Evolutionary conservation across 2,113 vertebrate genomes (phyloP).

Genomic region (Poecilia latipinna): DNA sequence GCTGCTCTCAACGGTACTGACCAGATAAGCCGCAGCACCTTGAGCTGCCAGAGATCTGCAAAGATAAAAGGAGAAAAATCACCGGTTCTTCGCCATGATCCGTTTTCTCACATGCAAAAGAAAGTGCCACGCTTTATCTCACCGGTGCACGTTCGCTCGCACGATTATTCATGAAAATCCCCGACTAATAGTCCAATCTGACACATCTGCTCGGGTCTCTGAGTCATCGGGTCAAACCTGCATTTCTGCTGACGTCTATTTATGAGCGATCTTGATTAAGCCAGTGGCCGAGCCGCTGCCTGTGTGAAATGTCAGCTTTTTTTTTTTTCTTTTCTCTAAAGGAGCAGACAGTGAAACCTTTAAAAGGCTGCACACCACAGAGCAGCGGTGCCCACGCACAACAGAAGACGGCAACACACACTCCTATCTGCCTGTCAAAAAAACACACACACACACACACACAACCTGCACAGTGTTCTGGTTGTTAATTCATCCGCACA

Average conservation of each 20-base stretch:
- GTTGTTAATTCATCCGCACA: slow-evolving; percentile 42
- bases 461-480: background rate
- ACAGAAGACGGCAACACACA: slow-evolving; percentile 41
- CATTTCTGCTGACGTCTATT: slow-evolving; percentile 21
- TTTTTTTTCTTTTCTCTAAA: slow-evolving; percentile 38
- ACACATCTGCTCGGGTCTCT: background rate
- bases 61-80: slow-evolving; percentile 38
- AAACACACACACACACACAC: slow-evolving; percentile 29
- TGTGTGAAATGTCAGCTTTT: slow-evolving; percentile 52
- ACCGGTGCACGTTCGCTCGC: slow-evolving; percentile 18
- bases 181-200: slow-evolving; percentile 11
- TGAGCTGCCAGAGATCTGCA: slow-evolving; percentile 53
- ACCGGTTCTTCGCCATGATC: slow-evolving; percentile 40
- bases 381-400: slow-evolving; percentile 55
- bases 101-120: slow-evolving; percentile 38
- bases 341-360: slow-evolving; percentile 56
- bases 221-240: background rate
- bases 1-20: slow-evolving; percentile 65
- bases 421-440: slow-evolving; percentile 27
- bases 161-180: background rate
- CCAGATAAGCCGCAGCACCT: slow-evolving; percentile 72
- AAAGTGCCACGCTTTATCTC: slow-evolving; percentile 49
- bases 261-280: slow-evolving; percentile 8
- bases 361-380: slow-evolving; percentile 63
- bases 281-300: slow-evolving; percentile 16